Percentiles rank a stretch among this genome's conserved stretches.
Evolutionary conservation across 2,113 vertebrate genomes (phyloP).

Genomic region (Bubo blakistoni): DNA sequence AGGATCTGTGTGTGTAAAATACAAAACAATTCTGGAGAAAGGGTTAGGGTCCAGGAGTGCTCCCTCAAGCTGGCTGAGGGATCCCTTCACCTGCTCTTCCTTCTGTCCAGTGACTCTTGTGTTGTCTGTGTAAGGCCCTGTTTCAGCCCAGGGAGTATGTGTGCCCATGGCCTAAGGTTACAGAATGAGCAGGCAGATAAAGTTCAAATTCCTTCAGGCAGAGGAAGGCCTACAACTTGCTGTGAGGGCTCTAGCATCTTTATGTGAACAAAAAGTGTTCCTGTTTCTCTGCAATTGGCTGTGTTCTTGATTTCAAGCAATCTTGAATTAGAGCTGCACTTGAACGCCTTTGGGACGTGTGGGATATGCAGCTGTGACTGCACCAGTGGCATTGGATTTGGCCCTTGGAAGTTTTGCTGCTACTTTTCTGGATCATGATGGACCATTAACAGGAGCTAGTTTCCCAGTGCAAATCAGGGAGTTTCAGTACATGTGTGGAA

Average conservation of each 20-base stretch:
- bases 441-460: not conserved
- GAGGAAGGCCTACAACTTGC: not conserved
- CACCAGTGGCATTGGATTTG: not conserved
- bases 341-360: not conserved
- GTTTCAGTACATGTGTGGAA: not conserved
- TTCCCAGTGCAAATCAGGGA: not conserved
- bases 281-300: not conserved
- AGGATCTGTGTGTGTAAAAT: not conserved
- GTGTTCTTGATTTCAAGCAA: not conserved
- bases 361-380: not conserved
- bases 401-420: not conserved
- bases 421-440: not conserved
- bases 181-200: not conserved
- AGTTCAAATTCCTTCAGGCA: not conserved
- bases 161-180: not conserved
- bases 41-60: not conserved
- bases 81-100: not conserved
- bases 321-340: not conserved
- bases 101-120: not conserved
- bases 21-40: not conserved
- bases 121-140: rapidly evolving
- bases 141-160: rapidly evolving
- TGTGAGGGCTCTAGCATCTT: not conserved
- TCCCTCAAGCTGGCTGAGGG: not conserved
- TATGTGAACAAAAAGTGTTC: not conserved